These are phyloP conservation scores for Euura saliciscinereae DNA, from an alignment of 1,140 invertebrate species.

Conservation along the genomic window DNA sequence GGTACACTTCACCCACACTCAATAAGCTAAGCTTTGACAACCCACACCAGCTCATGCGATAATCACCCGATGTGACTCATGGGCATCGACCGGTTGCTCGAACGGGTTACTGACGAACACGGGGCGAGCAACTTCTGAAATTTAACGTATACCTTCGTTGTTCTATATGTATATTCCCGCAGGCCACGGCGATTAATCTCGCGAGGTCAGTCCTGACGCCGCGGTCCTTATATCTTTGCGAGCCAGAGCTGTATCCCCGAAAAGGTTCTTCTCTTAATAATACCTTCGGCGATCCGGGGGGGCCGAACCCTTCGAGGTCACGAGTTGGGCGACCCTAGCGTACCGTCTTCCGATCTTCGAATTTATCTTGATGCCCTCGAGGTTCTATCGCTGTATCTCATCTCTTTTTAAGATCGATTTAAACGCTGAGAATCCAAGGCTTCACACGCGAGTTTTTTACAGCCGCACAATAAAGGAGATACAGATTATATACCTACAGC, in stretches of 20 bases:
- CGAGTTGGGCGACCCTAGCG: too few relatives aligned
- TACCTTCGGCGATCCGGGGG: too few relatives aligned
- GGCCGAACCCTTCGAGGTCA: too few relatives aligned
- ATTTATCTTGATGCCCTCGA: too few relatives aligned
- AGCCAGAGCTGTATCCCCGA: background rate
- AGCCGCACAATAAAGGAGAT: too few relatives aligned
- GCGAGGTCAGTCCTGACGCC: background rate
- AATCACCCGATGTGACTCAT: slow-evolving; percentile 3
- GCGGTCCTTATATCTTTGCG: background rate
- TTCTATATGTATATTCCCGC: background rate
- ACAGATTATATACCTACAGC: too few relatives aligned
- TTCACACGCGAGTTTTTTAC: too few relatives aligned
- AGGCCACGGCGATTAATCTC: background rate
- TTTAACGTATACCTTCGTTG: background rate
- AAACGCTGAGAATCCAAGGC: too few relatives aligned
- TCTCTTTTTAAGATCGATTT: too few relatives aligned
- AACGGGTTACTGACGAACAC: slow-evolving; percentile 1
- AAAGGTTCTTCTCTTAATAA: background rate
- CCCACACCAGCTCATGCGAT: background rate
- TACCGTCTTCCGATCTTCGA: too few relatives aligned
- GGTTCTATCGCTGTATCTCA: too few relatives aligned
- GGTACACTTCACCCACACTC: background rate
- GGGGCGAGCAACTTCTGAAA: background rate
- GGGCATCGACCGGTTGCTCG: background rate
- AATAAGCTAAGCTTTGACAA: background rate